Percentiles rank a stretch among this genome's conserved stretches.
Conservation (phyloP, 2,113 vertebrate species). For the Syngnathus typhle region DNA sequence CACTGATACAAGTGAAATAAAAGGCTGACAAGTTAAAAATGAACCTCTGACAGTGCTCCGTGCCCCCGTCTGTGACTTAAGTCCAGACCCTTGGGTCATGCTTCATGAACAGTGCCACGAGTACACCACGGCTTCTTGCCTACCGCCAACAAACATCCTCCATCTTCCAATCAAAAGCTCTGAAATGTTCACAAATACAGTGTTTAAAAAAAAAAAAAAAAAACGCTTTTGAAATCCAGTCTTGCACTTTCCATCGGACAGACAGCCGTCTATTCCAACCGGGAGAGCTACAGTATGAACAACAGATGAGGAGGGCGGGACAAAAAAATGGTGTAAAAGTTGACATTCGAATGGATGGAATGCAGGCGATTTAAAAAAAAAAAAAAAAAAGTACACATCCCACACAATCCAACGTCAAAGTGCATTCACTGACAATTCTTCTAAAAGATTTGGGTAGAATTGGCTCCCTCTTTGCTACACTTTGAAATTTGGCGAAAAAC, state of each 20-base stretch:
- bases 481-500: conserved; percentile 56
- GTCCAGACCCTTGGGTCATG: conserved; percentile 43
- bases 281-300: conserved; percentile 47
- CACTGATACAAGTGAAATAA: conserved; percentile 9
- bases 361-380: conserved; percentile 58
- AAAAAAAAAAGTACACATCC: conserved; percentile 57
- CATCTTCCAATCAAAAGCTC: conserved; percentile 23
- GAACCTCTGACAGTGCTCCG: conserved; percentile 33
- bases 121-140: conserved; percentile 44
- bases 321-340: conserved; percentile 40
- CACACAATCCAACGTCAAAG: conserved; percentile 73
- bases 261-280: conserved; percentile 20
- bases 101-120: conserved; percentile 42
- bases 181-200: conserved; percentile 51
- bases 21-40: conserved; percentile 29
- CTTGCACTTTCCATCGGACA: conserved; percentile 11
- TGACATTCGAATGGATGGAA: conserved; percentile 69
- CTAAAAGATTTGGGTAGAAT: conserved; percentile 36
- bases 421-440: conserved; percentile 69
- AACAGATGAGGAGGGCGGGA: conserved; percentile 31
- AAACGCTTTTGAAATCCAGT: conserved; percentile 5
- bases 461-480: conserved; percentile 55
- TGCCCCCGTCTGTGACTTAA: conserved; percentile 30
- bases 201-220: background rate
- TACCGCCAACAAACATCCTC: conserved; percentile 39